Percentiles rank a stretch among this genome's conserved stretches.
phyloP scores from a whole-genome alignment of 2,113 vertebrate species.

The Dasyprocta punctata region DNA sequence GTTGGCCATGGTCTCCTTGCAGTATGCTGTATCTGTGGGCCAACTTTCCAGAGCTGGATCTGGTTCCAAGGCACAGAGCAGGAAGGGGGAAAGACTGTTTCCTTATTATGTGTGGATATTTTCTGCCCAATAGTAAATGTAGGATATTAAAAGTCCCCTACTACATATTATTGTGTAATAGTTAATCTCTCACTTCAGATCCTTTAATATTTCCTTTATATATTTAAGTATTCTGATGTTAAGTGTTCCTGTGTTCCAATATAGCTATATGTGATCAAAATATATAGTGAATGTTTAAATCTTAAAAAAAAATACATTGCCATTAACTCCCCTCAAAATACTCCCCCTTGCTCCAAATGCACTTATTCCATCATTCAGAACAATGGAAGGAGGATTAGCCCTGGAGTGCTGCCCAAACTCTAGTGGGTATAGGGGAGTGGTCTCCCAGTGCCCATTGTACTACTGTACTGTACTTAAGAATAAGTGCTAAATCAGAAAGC shows the following conservation, averaged over 20 bases:
- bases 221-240: not conserved
- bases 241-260: not conserved
- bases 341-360: too few relatives aligned
- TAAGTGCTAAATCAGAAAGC: slow-evolving; percentile 62
- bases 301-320: not conserved
- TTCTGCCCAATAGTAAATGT: not conserved
- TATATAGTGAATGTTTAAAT: not conserved
- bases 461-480: slow-evolving; percentile 26
- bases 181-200: not conserved
- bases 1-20: not conserved
- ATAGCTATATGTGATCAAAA: not conserved
- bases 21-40: fast-evolving
- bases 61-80: not conserved
- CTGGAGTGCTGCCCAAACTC: not conserved
- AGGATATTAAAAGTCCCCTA: not conserved
- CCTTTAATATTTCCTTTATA: not conserved
- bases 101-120: not conserved
- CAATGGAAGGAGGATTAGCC: not conserved
- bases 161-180: not conserved
- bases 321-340: not conserved
- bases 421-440: not conserved
- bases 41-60: not conserved
- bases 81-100: not conserved
- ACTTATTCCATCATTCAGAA: too few relatives aligned
- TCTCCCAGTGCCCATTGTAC: not conserved